Base-by-base conservation (phyloP, 2,113 vertebrate genomes). In the Vulpes vulpes region DNA sequence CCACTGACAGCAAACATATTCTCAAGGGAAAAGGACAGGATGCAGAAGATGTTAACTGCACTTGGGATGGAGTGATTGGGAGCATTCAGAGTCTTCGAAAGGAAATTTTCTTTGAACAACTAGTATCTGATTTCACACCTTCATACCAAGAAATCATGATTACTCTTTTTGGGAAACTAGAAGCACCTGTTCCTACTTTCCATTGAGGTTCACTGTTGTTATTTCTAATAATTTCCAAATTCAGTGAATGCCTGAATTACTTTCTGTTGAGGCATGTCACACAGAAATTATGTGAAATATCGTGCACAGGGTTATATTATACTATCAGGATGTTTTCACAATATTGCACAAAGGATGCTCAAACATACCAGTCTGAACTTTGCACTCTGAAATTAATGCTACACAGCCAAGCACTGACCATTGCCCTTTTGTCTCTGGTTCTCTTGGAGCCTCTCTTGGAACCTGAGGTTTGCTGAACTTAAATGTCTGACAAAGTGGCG, bases 221-320 rank as follows among this genome's bases (percentile, higher is more conserved):
- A 73, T 17, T 86, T 85, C 65, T 14, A 19, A 59, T 60, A 51
- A 96, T 67, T 79, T 93, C 38, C 89, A 62, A 89, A 91, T 85
- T 74, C 22, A 60, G 11, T 27, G 10, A 65, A 32, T 80, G 25
- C 8, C 49, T 69, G 8, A 20, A 9, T 78, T 80, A 71, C 59
- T 85, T 30, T 87, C 76, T 57, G 1, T 60, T 88, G 43, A 86
- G 27, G 22, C 49, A n/a, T 25, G 10, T 1, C 43, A 30, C 25
- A 23, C 22, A 59, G 43, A 80, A 57, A 80, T 62, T 8, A n/a
- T 22, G 8, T 23, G 53, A 91, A 85, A 53, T 38, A 43, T 35
- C 15, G 57, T 8, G 6, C 19, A 43, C 27, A 53, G 22, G 20
- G 25, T 78, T 6, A 35, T 30, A 30, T 38, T 62, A 16, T 32